phyloP scores from a whole-genome alignment of 1,140 invertebrate genomes.

The Lasaia peninsularis region DNA sequence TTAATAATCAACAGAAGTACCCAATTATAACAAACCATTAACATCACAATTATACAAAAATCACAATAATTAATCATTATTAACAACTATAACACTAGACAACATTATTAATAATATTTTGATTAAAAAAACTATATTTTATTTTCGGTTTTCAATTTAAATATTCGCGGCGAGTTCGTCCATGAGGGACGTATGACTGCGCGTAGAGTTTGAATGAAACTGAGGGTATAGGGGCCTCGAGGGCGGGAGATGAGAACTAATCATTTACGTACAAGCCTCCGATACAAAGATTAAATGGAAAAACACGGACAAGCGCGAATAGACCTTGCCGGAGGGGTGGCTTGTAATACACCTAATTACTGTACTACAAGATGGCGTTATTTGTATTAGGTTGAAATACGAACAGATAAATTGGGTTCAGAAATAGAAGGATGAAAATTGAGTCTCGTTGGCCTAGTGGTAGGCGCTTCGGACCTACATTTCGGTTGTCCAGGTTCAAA shows the following conservation, averaged over 20 bases:
- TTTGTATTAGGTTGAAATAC: too few relatives aligned
- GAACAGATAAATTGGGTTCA: too few relatives aligned
- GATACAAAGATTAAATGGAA: constrained; percentile 10
- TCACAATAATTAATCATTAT: constrained; percentile 11
- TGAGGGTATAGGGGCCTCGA: constrained; percentile 20
- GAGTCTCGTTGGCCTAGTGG: too few relatives aligned
- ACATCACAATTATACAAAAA: constrained; percentile 7
- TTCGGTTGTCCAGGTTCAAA: too few relatives aligned
- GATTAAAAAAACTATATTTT: constrained; percentile 8
- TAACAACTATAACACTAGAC: constrained; percentile 6
- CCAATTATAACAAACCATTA: constrained; percentile 10
- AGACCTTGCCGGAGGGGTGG: neutral
- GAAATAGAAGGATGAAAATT: too few relatives aligned
- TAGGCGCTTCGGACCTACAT: too few relatives aligned
- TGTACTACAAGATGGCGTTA: neutral
- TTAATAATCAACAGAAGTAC: neutral
- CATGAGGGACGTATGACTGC: constrained; percentile 21
- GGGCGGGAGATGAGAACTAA: constrained; percentile 26
- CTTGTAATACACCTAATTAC: neutral
- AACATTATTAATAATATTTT: neutral
- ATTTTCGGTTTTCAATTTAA: constrained; percentile 14
- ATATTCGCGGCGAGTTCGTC: constrained; percentile 24
- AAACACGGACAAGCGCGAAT: neutral
- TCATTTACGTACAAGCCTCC: constrained; percentile 8
- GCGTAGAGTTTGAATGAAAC: constrained; percentile 22